Conservation (phyloP, 2,797 vertebrate genomes). For the Chelon auratus region DNA sequence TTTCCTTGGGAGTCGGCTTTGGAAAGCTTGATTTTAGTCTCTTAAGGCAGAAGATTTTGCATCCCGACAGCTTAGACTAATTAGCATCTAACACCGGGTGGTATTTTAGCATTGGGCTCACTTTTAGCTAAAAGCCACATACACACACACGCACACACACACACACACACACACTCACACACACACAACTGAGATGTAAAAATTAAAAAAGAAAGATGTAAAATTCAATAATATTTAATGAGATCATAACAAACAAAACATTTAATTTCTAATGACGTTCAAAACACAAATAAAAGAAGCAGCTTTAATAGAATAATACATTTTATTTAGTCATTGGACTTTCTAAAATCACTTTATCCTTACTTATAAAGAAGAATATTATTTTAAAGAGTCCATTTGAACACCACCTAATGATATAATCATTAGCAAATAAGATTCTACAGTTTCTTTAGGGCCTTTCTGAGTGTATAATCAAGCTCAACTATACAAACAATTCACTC, state of each 20-base stretch:
- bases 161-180: constrained; percentile 16
- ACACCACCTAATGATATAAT: constrained; percentile 37
- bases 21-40: constrained; percentile 78
- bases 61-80: constrained; percentile 80
- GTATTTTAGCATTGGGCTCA: constrained; percentile 71
- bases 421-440: constrained; percentile 33
- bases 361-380: constrained; percentile 29
- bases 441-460: constrained; percentile 12
- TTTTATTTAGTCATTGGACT: constrained; percentile 39
- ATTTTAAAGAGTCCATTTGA: constrained; percentile 10
- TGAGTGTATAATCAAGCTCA: constrained; percentile 2
- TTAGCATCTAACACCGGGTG: constrained; percentile 77
- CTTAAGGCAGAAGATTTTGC: constrained; percentile 80
- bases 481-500: constrained; percentile 20
- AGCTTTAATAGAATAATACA: constrained; percentile 22
- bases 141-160: constrained; percentile 18
- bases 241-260: constrained; percentile 48
- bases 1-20: constrained; percentile 79
- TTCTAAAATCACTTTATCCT: constrained; percentile 29
- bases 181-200: constrained; percentile 20
- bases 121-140: constrained; percentile 66
- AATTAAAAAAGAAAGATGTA: constrained; percentile 29
- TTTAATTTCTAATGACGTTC: constrained; percentile 41
- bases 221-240: constrained; percentile 59
- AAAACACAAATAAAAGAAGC: constrained; percentile 41